These are phyloP conservation scores for Oeneis ivallda DNA, from an alignment of 2,888 invertebrate species.

Conservation along the genomic window DNA sequence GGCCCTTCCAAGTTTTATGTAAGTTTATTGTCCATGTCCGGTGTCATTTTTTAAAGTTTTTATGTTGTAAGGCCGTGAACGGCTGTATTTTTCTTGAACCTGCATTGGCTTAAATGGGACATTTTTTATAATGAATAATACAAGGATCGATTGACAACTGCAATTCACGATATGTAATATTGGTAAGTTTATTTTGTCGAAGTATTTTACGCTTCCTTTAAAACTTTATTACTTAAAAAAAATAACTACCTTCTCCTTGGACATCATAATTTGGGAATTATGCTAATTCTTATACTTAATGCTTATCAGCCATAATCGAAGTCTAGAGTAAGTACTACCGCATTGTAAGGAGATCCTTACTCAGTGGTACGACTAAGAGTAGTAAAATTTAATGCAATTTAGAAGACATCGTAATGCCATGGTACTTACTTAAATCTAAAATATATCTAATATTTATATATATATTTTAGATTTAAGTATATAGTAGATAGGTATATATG, in stretches of 20 bases:
- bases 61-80: slow-evolving; percentile 3
- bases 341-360: too few relatives aligned
- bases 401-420: neutral
- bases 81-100: neutral
- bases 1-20: slow-evolving; percentile 21
- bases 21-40: slow-evolving; percentile 20
- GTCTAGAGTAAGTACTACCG: too few relatives aligned
- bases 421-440: too few relatives aligned
- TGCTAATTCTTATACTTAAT: too few relatives aligned
- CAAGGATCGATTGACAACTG: slow-evolving; percentile 11
- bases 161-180: slow-evolving; percentile 12
- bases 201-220: neutral
- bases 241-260: neutral
- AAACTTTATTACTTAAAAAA: too few relatives aligned
- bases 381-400: neutral
- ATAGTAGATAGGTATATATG: too few relatives aligned
- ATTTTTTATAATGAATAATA: slow-evolving; percentile 11
- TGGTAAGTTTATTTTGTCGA: slow-evolving; percentile 6
- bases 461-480: too few relatives aligned
- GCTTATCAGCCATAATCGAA: too few relatives aligned
- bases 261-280: neutral
- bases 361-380: neutral
- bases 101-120: slow-evolving; percentile 19
- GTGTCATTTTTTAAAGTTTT: slow-evolving; percentile 20
- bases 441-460: too few relatives aligned